A percentile compares a stretch with the other conserved stretches of the same genome.
Conservation (phyloP, 2,113 vertebrate genomes). For the Centrocercus urophasianus region DNA sequence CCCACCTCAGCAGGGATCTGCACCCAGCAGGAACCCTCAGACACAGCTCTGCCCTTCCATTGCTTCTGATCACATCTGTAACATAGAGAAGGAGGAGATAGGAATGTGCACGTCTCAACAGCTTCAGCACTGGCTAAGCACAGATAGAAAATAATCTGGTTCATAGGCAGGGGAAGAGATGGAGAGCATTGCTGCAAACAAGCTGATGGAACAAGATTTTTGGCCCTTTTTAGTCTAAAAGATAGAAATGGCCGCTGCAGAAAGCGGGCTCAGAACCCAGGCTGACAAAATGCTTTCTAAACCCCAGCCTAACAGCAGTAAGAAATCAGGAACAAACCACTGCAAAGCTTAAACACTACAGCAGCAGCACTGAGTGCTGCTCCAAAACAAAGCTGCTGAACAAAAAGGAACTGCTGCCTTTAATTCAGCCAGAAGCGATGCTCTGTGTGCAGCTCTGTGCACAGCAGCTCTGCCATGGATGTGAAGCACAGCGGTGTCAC, state of each 20-base stretch:
- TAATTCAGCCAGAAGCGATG: background rate
- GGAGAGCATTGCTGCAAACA: conserved; percentile 44
- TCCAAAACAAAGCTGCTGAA: background rate
- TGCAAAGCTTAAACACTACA: conserved; percentile 29
- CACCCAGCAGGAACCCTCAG: background rate
- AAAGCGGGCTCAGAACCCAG: conserved; percentile 55
- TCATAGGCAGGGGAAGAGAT: background rate
- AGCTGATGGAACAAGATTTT: conserved; percentile 38
- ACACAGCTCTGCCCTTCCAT: background rate
- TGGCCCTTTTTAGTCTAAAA: conserved; percentile 56
- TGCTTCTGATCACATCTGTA: background rate
- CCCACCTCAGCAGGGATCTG: background rate
- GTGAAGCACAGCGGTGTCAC: too few species aligned
- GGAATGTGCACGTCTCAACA: background rate
- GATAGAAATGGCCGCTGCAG: background rate
- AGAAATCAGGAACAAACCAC: background rate
- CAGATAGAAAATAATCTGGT: background rate
- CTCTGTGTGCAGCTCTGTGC: too few species aligned
- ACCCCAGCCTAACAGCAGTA: background rate
- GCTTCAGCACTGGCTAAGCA: background rate
- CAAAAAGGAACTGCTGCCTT: background rate
- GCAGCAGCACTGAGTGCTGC: background rate
- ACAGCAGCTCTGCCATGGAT: too few species aligned
- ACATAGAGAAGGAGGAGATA: background rate
- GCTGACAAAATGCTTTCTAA: conserved; percentile 1